phyloP scores from a whole-genome alignment of 2,113 vertebrate species.

The Sorex araneus region DNA sequence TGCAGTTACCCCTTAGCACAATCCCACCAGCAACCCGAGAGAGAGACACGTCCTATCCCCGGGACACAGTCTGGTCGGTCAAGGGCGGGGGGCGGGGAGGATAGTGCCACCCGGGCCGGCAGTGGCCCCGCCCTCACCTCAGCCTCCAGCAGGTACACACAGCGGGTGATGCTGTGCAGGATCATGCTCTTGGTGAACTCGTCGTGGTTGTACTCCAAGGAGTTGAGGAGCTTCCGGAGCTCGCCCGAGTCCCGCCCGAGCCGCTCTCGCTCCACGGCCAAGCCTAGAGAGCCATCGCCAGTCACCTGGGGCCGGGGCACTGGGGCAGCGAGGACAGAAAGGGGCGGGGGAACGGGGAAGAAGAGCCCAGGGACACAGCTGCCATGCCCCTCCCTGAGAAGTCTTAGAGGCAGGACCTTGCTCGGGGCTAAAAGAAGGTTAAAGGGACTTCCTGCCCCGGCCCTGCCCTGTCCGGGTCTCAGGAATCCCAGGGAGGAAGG shows the following conservation, averaged over 20 bases:
- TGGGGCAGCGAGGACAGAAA: background rate
- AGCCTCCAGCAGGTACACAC: slow-evolving; percentile 82
- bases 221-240: slow-evolving; percentile 80
- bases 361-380: background rate
- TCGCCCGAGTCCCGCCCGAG: slow-evolving; percentile 78
- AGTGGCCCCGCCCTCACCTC: slow-evolving; percentile 77
- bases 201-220: slow-evolving; percentile 79
- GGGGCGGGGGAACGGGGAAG: background rate
- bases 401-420: background rate
- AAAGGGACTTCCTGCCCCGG: too few relatives aligned
- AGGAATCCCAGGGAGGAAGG: too few relatives aligned
- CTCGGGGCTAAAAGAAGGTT: fast-evolving
- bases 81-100: background rate
- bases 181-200: slow-evolving; percentile 74
- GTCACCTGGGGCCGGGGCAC: slow-evolving; percentile 59
- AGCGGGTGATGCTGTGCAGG: slow-evolving; percentile 83
- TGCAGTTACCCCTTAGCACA: background rate
- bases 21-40: background rate
- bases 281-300: slow-evolving; percentile 77
- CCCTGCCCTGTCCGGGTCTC: too few relatives aligned
- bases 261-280: slow-evolving; percentile 77
- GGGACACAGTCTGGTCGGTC: background rate
- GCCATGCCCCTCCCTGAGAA: slow-evolving; percentile 41
- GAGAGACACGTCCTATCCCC: background rate
- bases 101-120: background rate